Percentiles rank a stretch among this genome's conserved stretches.
Conservation (phyloP, 2,113 vertebrate species). For the Trematomus loennbergii region DNA sequence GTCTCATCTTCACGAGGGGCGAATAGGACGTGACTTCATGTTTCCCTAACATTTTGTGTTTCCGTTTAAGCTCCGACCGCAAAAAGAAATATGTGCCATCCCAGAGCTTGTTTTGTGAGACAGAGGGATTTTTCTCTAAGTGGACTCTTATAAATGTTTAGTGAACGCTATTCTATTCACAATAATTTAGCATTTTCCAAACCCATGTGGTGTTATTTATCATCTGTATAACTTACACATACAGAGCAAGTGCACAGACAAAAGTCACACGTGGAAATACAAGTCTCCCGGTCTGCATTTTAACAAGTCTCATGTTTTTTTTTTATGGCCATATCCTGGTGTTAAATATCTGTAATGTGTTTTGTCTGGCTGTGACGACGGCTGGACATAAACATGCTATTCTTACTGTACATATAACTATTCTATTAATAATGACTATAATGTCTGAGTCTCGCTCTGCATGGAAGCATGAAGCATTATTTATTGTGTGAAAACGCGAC, state of each 20-base stretch:
- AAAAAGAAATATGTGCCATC: conserved; percentile 39
- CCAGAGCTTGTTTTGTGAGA: conserved; percentile 32
- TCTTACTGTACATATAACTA: conserved; percentile 61
- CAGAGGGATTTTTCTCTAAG: conserved; percentile 27
- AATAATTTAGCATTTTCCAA: conserved; percentile 44
- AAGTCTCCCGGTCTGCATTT: conserved; percentile 53
- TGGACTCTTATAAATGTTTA: conserved; percentile 56
- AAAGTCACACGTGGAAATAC: conserved; percentile 53
- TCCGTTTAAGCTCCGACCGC: conserved; percentile 30
- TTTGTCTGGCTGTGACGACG: conserved; percentile 63
- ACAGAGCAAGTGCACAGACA: conserved; percentile 68
- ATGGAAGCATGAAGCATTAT: conserved; percentile 52
- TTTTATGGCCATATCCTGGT: conserved; percentile 66
- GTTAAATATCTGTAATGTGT: conserved; percentile 68
- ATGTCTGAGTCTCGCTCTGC: conserved; percentile 44
- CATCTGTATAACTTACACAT: conserved; percentile 23
- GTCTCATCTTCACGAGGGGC: conserved; percentile 37
- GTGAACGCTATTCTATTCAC: conserved; percentile 42
- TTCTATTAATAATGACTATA: conserved; percentile 73
- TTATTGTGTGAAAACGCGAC: conserved; percentile 67
- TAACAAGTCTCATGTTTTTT: conserved; percentile 64
- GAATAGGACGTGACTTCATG: conserved; percentile 26
- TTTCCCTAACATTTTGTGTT: conserved; percentile 40
- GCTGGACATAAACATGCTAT: conserved; percentile 70
- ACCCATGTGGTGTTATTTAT: conserved; percentile 49